Evolutionary conservation across 2,113 vertebrate species (phyloP).

Genomic region (Porphyrio hochstetteri): DNA sequence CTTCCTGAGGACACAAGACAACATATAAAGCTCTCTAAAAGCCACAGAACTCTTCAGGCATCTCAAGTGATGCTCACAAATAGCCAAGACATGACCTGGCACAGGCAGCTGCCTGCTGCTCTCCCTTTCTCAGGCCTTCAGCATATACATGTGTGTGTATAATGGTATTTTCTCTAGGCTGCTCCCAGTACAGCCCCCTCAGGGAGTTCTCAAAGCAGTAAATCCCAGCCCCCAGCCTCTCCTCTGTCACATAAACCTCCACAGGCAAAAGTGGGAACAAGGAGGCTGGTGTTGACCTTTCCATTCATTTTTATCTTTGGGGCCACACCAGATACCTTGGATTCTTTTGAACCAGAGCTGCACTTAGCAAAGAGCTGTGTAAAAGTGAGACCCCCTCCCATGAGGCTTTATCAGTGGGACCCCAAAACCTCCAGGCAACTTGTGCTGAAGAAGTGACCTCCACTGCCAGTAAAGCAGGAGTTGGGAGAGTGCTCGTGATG

Average conservation of each 20-base stretch:
- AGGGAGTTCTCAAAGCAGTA: neutral
- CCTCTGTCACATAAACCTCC: neutral
- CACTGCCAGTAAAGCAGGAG: too few relatives aligned
- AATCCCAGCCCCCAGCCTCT: neutral
- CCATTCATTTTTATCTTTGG: neutral
- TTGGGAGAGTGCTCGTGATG: too few relatives aligned
- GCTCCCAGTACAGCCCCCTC: neutral
- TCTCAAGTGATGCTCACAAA: neutral
- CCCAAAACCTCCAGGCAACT: too few relatives aligned
- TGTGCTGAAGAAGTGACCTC: too few relatives aligned
- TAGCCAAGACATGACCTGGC: too few relatives aligned
- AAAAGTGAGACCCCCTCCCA: neutral
- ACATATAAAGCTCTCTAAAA: neutral
- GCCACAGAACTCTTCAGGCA: neutral
- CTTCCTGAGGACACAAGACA: too few relatives aligned
- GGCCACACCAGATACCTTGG: neutral
- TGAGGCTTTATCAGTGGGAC: neutral
- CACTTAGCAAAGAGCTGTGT: neutral
- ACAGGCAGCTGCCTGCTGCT: neutral
- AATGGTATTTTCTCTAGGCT: neutral
- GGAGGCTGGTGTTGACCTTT: neutral
- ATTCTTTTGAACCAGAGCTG: neutral
- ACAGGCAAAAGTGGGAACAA: neutral
- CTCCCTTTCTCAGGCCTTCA: neutral
- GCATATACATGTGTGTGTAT: accelerated